A percentile compares a stretch with the other conserved stretches of the same genome.
These are phyloP conservation scores for Pterocles burchelli DNA, from an alignment of 2,113 vertebrate species.

Conservation along the genomic window DNA sequence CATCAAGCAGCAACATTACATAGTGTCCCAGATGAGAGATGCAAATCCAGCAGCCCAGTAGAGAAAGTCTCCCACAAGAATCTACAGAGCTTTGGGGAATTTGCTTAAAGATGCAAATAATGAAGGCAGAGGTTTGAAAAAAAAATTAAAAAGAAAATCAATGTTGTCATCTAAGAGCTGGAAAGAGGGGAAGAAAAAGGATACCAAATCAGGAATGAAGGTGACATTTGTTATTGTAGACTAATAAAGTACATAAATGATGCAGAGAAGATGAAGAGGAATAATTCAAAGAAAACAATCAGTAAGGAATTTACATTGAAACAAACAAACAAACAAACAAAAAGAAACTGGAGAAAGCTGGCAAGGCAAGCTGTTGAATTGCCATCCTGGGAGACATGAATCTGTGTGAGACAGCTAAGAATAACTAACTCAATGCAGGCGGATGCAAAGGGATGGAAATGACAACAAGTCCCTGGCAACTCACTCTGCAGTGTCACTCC, in stretches of 20 bases:
- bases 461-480: not conserved
- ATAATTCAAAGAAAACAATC: not conserved
- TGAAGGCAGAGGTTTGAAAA: not conserved
- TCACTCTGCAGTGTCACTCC: not conserved
- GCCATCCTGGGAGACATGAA: not conserved
- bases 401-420: not conserved
- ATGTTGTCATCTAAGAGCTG: not conserved
- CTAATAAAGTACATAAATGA: not conserved
- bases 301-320: not conserved
- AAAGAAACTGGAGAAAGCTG: not conserved
- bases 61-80: not conserved
- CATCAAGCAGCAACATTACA: not conserved
- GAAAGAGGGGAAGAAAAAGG: not conserved
- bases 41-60: not conserved
- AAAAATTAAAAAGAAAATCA: not conserved
- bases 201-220: not conserved
- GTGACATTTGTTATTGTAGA: not conserved
- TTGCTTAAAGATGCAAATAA: not conserved
- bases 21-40: not conserved
- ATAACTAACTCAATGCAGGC: not conserved
- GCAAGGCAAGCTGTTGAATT: not conserved
- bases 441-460: not conserved
- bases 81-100: not conserved
- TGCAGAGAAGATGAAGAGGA: not conserved
- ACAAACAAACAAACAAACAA: not conserved